Evolutionary conservation across 2,888 invertebrate species (phyloP), one percentile per base, ranked within the genome.

Genomic region (Vanessa cardui): DNA sequence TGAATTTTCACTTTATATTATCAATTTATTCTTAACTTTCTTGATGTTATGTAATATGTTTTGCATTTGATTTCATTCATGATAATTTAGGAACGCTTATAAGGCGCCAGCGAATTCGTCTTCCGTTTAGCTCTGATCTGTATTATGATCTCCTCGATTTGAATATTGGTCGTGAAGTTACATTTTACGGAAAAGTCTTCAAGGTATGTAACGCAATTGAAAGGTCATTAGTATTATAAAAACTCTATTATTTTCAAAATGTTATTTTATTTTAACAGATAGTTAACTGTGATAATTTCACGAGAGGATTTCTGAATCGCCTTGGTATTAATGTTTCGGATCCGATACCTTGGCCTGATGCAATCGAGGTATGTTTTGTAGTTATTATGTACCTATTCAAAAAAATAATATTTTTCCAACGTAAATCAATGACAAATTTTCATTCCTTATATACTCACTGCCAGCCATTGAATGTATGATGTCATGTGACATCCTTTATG

Each of bases 121-220:
- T 96, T 62, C 96, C 97, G 0, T 94, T 95, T n/a, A 94, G 94
- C 80, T 95, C 96, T 75, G 94, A 96, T 72, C 94, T 96, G 68
- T 97, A 96, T 81, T 96, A 96, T 83, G 97, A 97, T 68, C 94
- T 98, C 18, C 94, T 97, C 20, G 98, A 98, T 86, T 94, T 99
- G 49, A 98, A 98, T 82, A 94, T 98, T 67, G 97, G 97, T 47
- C 94, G 94, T 64, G 96, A 97, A 80, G 94, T 98, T 15, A 94
- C 95, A 65, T 94, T 99, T 72, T 97, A 95, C 79, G 97, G 98
- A 15, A 95, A 97, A 82, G 94, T 95, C 9, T 98, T 94, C 70
- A 89, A 89, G 87, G 93, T 90, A 80, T 70, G 60, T 20, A 1
- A 4, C 26, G 9, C 8, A 1, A 31, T n/a, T 16, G 9, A 26